Evolutionary conservation across 2,888 invertebrate species (phyloP), one percentile per base, ranked within the genome.

Genomic region (Epistrophella euchroma): DNA sequence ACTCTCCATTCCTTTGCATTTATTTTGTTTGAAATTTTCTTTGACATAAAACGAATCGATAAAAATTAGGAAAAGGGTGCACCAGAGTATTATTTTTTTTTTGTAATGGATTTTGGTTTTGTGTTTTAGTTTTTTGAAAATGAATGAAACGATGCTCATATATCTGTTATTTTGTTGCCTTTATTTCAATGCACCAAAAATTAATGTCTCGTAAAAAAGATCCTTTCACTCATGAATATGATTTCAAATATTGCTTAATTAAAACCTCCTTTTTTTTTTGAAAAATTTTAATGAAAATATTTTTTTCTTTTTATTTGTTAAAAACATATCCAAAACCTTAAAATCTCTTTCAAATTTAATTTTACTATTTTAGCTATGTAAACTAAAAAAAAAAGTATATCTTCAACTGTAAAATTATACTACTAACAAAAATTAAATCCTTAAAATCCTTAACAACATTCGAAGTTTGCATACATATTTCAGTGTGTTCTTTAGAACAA

Each of bases 401-500:
- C 28, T 62, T 68, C 56, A 25, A 37, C 50, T 35, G 37, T n/a
- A 22, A 50, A 73, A 68, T 58, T 43, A 52, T 17, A 37, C 37
- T 19, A 22, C 45, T 19, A 17, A 10, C 35, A 70, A 19, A 55
- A 74, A n/a, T 45, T 45, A 56, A 71, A 71, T 19, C 52, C 43
- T 25, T 70, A 28, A 55, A 70, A 68, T 74, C 52, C 52, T n/a
- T 43, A 19, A 19, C 45, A 22, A 45, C 37, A 62, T 19, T 22
- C 13, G 11, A 19, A 35, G 56, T 13, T 19, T 74, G 40, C 60
- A 70, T 52, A 15, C 32, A 45, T 7, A 58, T 58, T 13, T 37
- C 13, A 32, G 6, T 13, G 43, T 62, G 52, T 55, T 37, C 55
- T 43, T 64, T 75, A 19, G 43, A 76, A n/a, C n/a, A 72, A 76